A percentile compares a stretch with the other conserved stretches of the same genome.
Evolutionary conservation across 2,113 vertebrate genomes (phyloP).

Genomic region (Rattus norvegicus): DNA sequence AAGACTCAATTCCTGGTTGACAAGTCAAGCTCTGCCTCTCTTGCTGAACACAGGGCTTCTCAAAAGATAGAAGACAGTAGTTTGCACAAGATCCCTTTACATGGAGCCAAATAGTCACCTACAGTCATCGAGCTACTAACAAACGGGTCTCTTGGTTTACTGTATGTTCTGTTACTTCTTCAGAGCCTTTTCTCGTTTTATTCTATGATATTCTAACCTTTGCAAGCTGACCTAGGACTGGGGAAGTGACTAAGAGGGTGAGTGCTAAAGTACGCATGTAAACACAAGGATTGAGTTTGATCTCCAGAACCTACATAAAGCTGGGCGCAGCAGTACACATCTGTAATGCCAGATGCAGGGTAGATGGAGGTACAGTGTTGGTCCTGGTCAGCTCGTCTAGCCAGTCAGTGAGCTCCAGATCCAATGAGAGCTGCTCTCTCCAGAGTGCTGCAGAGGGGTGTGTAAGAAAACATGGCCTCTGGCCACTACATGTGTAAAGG

Average conservation of each 20-base stretch:
- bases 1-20: neutral
- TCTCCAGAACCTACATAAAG: neutral
- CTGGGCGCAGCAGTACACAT: too few species aligned
- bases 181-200: neutral
- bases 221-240: neutral
- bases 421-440: neutral
- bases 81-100: neutral
- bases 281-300: neutral
- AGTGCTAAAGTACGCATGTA: too few species aligned
- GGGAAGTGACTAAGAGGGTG: neutral
- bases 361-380: neutral
- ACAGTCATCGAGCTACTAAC: neutral
- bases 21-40: neutral
- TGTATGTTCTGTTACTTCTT: neutral
- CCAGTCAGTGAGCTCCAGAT: neutral
- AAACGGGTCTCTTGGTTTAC: neutral
- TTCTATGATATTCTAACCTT: neutral
- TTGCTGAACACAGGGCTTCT: neutral
- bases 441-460: neutral
- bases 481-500: neutral
- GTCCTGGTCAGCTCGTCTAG: neutral
- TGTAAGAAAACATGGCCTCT: neutral
- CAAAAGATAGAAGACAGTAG: neutral
- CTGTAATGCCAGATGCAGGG: too few species aligned
- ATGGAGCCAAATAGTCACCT: neutral